Evolutionary conservation across 2,797 vertebrate genomes (phyloP).

Genomic region (Lepilemur ruficaudatus): DNA sequence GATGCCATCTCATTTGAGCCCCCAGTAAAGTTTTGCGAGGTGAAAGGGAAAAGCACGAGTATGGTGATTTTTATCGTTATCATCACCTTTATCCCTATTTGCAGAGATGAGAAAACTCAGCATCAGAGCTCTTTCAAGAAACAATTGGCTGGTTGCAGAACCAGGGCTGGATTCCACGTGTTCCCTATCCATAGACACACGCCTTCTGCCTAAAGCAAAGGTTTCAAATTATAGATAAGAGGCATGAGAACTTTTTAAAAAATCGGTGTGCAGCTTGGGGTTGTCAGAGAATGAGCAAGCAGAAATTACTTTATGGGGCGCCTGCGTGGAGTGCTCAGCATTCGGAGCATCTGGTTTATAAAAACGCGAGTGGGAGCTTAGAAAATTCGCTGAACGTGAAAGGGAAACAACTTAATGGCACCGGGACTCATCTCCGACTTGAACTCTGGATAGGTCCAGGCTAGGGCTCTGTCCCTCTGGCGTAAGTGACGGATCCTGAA

Average conservation of each 20-base stretch:
- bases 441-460: neutral
- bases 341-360: neutral
- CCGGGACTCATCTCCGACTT: neutral
- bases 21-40: neutral
- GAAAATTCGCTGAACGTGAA: neutral
- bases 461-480: neutral
- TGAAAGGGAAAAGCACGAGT: neutral
- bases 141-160: neutral
- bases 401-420: fast-evolving
- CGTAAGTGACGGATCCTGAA: neutral
- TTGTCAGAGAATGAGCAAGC: neutral
- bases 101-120: neutral
- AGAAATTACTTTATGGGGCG: neutral
- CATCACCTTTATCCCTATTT: neutral
- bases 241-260: neutral
- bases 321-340: neutral
- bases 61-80: neutral
- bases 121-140: neutral
- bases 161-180: neutral
- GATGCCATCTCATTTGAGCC: neutral
- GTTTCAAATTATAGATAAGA: neutral
- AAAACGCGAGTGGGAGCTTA: neutral
- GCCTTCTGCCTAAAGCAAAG: neutral
- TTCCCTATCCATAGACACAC: neutral
- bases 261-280: neutral